Base-by-base conservation (phyloP, 2,888 invertebrate species). In the Pecten maximus region DNA sequence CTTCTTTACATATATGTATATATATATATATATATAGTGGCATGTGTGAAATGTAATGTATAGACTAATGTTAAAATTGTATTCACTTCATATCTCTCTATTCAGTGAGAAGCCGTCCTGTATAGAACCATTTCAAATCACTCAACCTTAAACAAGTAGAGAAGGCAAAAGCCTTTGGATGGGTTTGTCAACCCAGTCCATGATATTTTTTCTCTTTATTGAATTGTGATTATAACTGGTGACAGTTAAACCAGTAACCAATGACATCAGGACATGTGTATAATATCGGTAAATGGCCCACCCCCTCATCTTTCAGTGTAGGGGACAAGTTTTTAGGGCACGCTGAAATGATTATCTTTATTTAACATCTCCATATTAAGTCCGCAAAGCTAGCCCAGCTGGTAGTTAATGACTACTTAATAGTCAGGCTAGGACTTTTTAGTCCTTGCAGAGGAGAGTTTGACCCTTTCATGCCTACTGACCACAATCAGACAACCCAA, bases 41-140 rank as follows among this genome's bases (percentile, higher is more conserved):
- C 74, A 74, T 74, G 74, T 74, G 74, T 74, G 74, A 74, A 74
- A 74, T 74, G 74, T 74, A 74, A 74, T 74, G 74, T 74, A 74
- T 74, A 35, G 74, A 74, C 28, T 74, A 74, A 74, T 35, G 74
- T 74, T 54, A 74, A 74, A 74, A 74, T 74, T 74, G 74, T 74
- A 74, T 74, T 74, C 74, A 74, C 74, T 74, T 74, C 74, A 74
- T 74, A 74, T 74, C 74, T n/a, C n/a, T 74, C 35, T 74, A 74
- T 74, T 74, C 74, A 74, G 74, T 28, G 74, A 74, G 74, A 28
- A 74, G 35, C 35, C 23, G 54, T 8, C 54, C 35, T 35, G 8
- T 74, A 74, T 74, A 74, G 35, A 74, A 74, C 35, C 74, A 28
- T 35, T 74, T 74, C 74, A 35, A 74, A 74, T 74, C 74, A 74